phyloP scores from a whole-genome alignment of 2,888 invertebrate genomes.

The Ophion costatus region DNA sequence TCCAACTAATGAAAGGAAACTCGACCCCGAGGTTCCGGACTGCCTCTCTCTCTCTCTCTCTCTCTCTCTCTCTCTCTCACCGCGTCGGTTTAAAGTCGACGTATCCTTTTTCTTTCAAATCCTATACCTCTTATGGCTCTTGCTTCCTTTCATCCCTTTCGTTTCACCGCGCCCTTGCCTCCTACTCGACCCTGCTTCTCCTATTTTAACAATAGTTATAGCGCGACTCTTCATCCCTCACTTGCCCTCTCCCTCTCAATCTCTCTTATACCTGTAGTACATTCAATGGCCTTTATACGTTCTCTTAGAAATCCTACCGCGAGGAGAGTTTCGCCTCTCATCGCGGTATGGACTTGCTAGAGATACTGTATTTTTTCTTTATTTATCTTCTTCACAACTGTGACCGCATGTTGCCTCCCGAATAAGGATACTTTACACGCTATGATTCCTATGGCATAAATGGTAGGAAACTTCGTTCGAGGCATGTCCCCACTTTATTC shows the following conservation, averaged over 20 bases:
- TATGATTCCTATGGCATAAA: not conserved
- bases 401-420: conserved; percentile 27
- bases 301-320: conserved; percentile 46
- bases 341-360: not conserved
- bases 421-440: conserved; percentile 23
- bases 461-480: conserved; percentile 24
- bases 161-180: conserved; percentile 24
- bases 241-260: conserved; percentile 4
- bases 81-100: conserved; percentile 80
- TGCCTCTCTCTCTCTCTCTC: conserved; percentile 56
- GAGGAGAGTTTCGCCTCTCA: conserved; percentile 12
- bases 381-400: conserved; percentile 21
- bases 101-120: conserved; percentile 76
- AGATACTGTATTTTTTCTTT: conserved; percentile 36
- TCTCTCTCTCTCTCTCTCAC: conserved; percentile 34
- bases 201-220: conserved; percentile 53
- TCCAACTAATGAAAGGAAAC: conserved; percentile 83
- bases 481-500: conserved; percentile 30
- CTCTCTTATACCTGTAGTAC: not conserved
- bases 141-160: conserved; percentile 54
- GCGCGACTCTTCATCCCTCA: conserved; percentile 43
- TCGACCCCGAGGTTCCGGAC: conserved; percentile 79
- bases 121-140: conserved; percentile 30
- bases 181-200: not conserved
- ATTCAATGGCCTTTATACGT: conserved; percentile 34